phyloP scores from a whole-genome alignment of 2,888 invertebrate species.

The Hyalella azteca region DNA sequence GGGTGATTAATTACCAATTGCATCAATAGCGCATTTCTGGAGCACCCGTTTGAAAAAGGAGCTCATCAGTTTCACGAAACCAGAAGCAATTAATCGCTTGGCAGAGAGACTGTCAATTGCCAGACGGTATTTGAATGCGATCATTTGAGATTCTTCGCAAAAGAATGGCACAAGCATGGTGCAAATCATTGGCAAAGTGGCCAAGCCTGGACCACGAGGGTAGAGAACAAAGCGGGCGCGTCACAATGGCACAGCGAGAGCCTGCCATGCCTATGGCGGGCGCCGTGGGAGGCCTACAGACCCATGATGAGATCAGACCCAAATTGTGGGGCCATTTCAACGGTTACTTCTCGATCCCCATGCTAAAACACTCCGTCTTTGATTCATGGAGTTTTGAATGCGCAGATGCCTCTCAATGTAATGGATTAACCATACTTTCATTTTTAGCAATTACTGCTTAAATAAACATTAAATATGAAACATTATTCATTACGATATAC shows the following conservation, averaged over 20 bases:
- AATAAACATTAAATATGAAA: too few relatives aligned
- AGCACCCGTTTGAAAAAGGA: constrained; percentile 14
- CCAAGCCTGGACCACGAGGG: constrained; percentile 1
- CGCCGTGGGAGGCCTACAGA: constrained; percentile 11
- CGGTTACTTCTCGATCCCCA: not conserved
- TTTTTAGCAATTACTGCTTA: too few relatives aligned
- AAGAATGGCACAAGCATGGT: constrained; percentile 6
- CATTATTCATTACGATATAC: too few relatives aligned
- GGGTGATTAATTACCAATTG: constrained; percentile 20
- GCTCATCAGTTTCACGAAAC: not conserved
- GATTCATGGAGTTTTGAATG: too few relatives aligned
- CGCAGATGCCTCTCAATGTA: too few relatives aligned
- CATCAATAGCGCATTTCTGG: not conserved
- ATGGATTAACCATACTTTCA: too few relatives aligned
- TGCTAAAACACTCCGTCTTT: not conserved
- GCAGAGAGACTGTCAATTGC: constrained; percentile 5
- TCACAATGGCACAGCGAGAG: constrained; percentile 28
- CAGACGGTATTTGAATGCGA: not conserved
- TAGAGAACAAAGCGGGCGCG: not conserved
- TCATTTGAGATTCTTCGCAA: constrained; percentile 6
- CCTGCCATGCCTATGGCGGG: not conserved
- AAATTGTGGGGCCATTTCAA: constrained; percentile 6
- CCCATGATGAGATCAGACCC: not conserved
- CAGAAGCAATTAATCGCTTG: constrained; percentile 25
- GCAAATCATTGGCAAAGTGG: constrained; percentile 34